These are phyloP conservation scores for Drosophila ohnishii DNA, from an alignment of 1,140 invertebrate genomes.

Conservation along the genomic window DNA sequence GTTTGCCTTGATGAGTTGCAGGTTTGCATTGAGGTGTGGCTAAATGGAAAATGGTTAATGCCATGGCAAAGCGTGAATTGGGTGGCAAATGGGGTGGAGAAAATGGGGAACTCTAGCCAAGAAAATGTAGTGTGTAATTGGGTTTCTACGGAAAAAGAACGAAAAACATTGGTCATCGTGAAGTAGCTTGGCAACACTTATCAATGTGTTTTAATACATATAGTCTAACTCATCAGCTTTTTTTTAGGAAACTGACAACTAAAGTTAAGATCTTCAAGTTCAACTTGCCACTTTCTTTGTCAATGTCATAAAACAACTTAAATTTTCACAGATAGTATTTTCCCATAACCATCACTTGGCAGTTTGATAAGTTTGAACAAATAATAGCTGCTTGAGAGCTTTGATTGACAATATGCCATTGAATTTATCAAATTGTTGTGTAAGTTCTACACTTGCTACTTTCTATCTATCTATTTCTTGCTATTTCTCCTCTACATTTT, in stretches of 20 bases:
- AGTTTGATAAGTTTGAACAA: slow-evolving; percentile 39
- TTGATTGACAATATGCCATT: slow-evolving; percentile 35
- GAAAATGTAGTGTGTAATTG: slow-evolving; percentile 12
- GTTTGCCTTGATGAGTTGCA: slow-evolving; percentile 45
- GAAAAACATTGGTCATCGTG: not conserved
- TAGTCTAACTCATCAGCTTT: not conserved
- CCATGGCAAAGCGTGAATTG: slow-evolving; percentile 19
- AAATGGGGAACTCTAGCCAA: not conserved
- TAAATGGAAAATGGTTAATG: slow-evolving; percentile 38
- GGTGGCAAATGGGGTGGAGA: slow-evolving; percentile 7
- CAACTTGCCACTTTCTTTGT: slow-evolving; percentile 10
- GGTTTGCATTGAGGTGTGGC: slow-evolving; percentile 24
- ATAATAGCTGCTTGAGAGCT: slow-evolving; percentile 19
- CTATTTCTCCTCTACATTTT: not conserved
- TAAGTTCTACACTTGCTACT: slow-evolving; percentile 15
- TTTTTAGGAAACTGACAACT: not conserved
- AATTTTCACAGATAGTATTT: slow-evolving; percentile 8
- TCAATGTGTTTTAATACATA: not conserved
- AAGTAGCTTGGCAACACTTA: not conserved
- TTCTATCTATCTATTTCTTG: not conserved
- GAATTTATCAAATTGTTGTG: slow-evolving; percentile 11
- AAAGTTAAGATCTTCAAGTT: not conserved
- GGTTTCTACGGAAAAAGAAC: not conserved
- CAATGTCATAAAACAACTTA: slow-evolving; percentile 3
- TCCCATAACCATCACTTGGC: slow-evolving; percentile 10